phyloP scores from a whole-genome alignment of 1,140 invertebrate species.

The Philotrypesis tridentata region DNA sequence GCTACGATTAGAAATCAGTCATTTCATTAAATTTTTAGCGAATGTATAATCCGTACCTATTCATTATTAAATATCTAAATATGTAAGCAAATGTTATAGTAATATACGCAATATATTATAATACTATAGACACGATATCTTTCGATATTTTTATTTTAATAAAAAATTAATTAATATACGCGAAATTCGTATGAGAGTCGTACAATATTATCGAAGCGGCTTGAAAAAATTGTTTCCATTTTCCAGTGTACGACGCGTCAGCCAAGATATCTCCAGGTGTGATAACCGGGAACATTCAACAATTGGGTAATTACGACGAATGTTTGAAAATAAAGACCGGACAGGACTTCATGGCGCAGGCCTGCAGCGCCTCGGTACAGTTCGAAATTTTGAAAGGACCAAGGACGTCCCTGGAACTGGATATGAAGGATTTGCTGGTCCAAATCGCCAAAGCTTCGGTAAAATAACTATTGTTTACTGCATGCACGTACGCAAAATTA shows the following conservation, averaged over 20 bases:
- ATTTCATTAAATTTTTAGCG: too few species aligned
- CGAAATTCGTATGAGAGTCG: too few species aligned
- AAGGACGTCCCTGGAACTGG: conserved; percentile 35
- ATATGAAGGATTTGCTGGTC: conserved; percentile 57
- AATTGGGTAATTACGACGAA: conserved; percentile 73
- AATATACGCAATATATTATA: too few species aligned
- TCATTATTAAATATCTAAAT: too few species aligned
- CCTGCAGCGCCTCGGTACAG: conserved; percentile 59
- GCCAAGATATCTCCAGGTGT: conserved; percentile 70
- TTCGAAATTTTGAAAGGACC: conserved; percentile 57
- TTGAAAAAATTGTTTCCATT: background rate
- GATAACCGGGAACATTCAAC: conserved; percentile 70
- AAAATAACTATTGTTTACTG: conserved; percentile 48
- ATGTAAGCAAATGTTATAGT: too few species aligned
- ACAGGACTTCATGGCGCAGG: conserved; percentile 60
- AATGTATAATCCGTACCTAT: too few species aligned
- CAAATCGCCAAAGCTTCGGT: conserved; percentile 62
- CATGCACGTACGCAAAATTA: too few species aligned
- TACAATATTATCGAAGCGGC: too few species aligned
- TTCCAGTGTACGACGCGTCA: conserved; percentile 73
- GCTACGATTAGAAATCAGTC: too few species aligned
- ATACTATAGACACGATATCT: too few species aligned
- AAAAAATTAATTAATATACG: too few species aligned
- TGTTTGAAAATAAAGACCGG: conserved; percentile 64
- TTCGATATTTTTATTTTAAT: too few species aligned